Base-by-base conservation (phyloP, 2,113 vertebrate genomes). In the Passer domesticus region DNA sequence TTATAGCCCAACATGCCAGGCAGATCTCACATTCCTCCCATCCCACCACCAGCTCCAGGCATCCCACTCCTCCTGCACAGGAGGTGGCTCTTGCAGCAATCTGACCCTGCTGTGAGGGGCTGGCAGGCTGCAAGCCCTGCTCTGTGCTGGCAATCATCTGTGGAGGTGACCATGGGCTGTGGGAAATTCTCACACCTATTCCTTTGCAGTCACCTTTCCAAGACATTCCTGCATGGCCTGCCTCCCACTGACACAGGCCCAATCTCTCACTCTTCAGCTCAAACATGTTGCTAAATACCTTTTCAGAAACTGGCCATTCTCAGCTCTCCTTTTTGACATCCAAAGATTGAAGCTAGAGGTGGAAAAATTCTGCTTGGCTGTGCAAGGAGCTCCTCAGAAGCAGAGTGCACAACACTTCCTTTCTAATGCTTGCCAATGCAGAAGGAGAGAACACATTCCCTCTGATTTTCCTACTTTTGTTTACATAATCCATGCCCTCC, bases 31-130 rank as follows among this genome's bases (percentile, higher is more conserved):
- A 58, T 35, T 47, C 12, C 11, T 75, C 23, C 56, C 62, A 8
- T 19, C 44, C 70, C 43, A 28, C 12, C 58, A 56, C 31, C 46
- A 49, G 1, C 62, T 78, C 37, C 50, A 74, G 23, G n/a, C 31
- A 53, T 35, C 3, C 7, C 0, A 1, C 23, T 60, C 33, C 46
- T 67, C 76, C 39, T 0, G 0, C 58, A 28, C 6, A 7, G 33
- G 33, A 66, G 35, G 37, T 4, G 15, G 46, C 70, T 83, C 37
- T 12, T 33, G 44, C 49, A 73, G 82, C 49, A 17, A 49, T 2
- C 49, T 13, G 41, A 52, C 13, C 27, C 43, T 47, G 44, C 33
- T 1, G 1, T 46, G 62, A 79, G 52, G 37, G 58, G 64, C 63
- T 7, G 2, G 58, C n/a, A 67, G 43, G 53, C 44, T 59, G 56